These are phyloP conservation scores for Drosophila lacertosa DNA, from an alignment of 1,140 invertebrate genomes.

Conservation along the genomic window DNA sequence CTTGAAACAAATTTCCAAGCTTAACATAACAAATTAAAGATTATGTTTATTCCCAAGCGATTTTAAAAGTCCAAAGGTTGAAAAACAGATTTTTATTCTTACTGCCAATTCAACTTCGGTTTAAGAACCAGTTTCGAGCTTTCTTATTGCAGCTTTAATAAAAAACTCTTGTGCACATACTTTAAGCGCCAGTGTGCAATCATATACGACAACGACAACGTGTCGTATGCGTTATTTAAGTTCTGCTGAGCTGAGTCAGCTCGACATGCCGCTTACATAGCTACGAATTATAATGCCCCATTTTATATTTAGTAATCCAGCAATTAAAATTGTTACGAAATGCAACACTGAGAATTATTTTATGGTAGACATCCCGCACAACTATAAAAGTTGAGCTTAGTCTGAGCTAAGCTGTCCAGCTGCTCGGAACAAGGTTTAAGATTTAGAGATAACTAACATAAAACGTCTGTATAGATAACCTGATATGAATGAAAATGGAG, in stretches of 20 bases:
- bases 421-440: too few relatives aligned
- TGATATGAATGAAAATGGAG: too few relatives aligned
- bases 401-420: not conserved
- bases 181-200: not conserved
- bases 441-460: too few relatives aligned
- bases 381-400: not conserved
- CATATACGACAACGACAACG: not conserved
- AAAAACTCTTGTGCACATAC: not conserved
- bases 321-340: constrained; percentile 5
- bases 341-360: not conserved
- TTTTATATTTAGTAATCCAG: not conserved
- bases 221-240: not conserved
- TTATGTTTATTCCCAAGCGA: too few relatives aligned
- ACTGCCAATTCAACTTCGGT: too few relatives aligned
- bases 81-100: too few relatives aligned
- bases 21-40: too few relatives aligned
- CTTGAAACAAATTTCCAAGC: too few relatives aligned
- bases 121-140: too few relatives aligned
- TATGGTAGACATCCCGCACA: not conserved
- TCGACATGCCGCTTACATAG: not conserved
- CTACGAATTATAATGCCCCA: not conserved
- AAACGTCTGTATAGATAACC: too few relatives aligned
- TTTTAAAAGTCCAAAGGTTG: too few relatives aligned
- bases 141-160: too few relatives aligned
- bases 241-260: not conserved